A percentile compares a stretch with the other conserved stretches of the same genome.
Evolutionary conservation across 2,888 invertebrate species (phyloP).

Genomic region (Dryomyza anilis): DNA sequence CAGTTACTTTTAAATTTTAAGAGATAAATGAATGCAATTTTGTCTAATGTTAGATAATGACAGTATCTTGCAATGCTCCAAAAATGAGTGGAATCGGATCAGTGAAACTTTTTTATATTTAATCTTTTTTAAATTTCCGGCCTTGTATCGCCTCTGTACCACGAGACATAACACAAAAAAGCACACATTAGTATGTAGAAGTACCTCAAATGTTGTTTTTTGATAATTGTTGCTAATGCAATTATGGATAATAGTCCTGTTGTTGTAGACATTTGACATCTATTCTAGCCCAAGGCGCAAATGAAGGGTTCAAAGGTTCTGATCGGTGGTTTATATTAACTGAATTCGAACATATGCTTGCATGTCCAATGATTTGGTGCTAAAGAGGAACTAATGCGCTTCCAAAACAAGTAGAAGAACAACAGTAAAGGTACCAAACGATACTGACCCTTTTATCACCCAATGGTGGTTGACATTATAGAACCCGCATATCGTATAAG

Average conservation of each 20-base stretch:
- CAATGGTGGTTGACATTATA: slow-evolving; percentile 11
- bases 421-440: slow-evolving; percentile 2
- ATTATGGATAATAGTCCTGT: slow-evolving; percentile 19
- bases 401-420: slow-evolving; percentile 5
- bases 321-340: background rate
- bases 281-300: background rate
- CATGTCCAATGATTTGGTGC: slow-evolving; percentile 13
- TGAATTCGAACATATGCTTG: background rate
- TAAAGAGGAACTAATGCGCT: slow-evolving; percentile 16
- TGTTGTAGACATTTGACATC: slow-evolving; percentile 10
- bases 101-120: no score
- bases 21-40: no score
- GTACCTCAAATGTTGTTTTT: no score
- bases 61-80: no score
- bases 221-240: slow-evolving; percentile 22
- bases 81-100: no score
- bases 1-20: no score
- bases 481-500: no score
- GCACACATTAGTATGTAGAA: no score
- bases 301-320: background rate
- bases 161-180: no score
- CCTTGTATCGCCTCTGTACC: background rate
- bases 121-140: no score
- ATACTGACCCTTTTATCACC: slow-evolving; percentile 20
- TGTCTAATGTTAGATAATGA: no score